Evolutionary conservation across 2,797 vertebrate species (phyloP).

Genomic region (Xyrichtys novacula): DNA sequence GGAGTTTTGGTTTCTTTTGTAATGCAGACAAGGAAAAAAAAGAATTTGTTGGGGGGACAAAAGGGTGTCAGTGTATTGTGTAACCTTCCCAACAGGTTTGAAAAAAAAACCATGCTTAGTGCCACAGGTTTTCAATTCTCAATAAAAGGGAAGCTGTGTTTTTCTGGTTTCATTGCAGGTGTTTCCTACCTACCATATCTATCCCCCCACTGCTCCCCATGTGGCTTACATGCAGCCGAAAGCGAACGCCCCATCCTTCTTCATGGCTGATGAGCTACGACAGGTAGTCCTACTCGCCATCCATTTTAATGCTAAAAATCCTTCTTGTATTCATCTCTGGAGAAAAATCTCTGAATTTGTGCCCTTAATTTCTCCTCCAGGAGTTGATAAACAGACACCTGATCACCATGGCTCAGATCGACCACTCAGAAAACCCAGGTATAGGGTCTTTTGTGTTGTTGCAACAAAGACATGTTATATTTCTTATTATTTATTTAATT

Average conservation of each 20-base stretch:
- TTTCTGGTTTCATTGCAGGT: conserved; percentile 86
- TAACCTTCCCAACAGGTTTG: neutral
- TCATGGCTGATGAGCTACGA: conserved; percentile 98
- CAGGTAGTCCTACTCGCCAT: conserved; percentile 85
- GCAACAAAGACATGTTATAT: neutral
- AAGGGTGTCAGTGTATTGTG: neutral
- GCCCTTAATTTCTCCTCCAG: conserved; percentile 72
- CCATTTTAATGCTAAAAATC: neutral
- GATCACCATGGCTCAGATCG: conserved; percentile 99
- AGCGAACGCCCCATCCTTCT: conserved; percentile 99
- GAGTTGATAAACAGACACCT: conserved; percentile 99
- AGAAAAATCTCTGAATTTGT: conserved; percentile 23
- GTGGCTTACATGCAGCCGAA: conserved; percentile 99
- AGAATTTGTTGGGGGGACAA: too few species aligned
- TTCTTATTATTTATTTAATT: neutral
- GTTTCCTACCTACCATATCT: conserved; percentile 99
- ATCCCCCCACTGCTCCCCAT: conserved; percentile 96
- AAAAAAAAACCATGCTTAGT: neutral
- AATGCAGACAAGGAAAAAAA: neutral
- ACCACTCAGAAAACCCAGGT: conserved; percentile 99
- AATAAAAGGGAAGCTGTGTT: conserved; percentile 68
- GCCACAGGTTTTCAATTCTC: conserved; percentile 66
- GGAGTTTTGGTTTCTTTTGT: neutral
- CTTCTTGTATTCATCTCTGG: neutral
- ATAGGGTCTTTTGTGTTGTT: conserved; percentile 54